Evolutionary conservation across 2,888 invertebrate species (phyloP), one percentile per base, ranked within the genome.

Genomic region (Caenorhabditis sp.): DNA sequence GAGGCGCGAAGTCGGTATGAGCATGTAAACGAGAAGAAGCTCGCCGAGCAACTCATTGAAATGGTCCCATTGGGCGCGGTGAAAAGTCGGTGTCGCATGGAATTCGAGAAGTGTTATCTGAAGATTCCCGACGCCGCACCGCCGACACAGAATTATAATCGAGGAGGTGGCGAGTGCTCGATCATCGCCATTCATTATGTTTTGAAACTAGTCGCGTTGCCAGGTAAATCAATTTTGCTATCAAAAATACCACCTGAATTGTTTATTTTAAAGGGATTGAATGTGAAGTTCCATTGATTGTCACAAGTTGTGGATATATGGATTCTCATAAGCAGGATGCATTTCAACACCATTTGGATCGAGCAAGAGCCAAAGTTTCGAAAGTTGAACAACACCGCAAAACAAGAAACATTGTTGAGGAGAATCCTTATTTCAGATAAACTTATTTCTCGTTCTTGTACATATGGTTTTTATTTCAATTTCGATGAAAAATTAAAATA

Each of bases 131-230:
- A 83, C 60, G 79, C 78, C 6, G 83, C 81, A 2, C 83, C 81
- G 21, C 83, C 83, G 0, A 83, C 83, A n/a, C 79, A 80, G 55
- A 77, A 77, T 57, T 83, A 78, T 62, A 79, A 71, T 51, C 36
- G 67, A n/a, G 74, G 69, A 19, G 62, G 63, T 17, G 77, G 73
- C 2, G 82, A 84, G 19, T 66, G 71, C 0, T 66, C 70, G 23
- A 85, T 86, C 55, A 86, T 86, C 49, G 77, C 81, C 3, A 79
- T 86, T 26, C 83, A 84, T 43, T 86, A 86, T 66, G 84, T 86
- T 21, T 58, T 86, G 31, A 82, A 81, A 37, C 68, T 86, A 54
- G 82, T 81, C 10, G 86, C 85, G 5, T 37, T 80, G 14, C 84
- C 84, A 69, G 83, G 84, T 80, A 27, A 43, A 50, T 31, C 50